These are phyloP conservation scores for Drosophila lowei DNA, from an alignment of 1,140 invertebrate genomes.

Conservation along the genomic window DNA sequence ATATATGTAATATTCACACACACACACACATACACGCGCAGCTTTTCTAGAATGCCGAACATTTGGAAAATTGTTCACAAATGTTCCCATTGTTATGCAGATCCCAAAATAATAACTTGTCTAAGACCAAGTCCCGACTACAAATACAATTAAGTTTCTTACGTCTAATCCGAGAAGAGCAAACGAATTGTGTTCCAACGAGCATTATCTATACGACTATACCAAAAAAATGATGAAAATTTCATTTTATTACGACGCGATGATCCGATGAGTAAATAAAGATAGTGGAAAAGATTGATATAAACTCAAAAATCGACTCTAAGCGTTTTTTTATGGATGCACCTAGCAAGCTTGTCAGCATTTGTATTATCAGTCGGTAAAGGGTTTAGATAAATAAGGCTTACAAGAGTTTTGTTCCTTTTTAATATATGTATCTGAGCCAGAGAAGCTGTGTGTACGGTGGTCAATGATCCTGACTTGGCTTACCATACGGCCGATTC, in stretches of 20 bases:
- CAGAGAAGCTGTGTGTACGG: too few species aligned
- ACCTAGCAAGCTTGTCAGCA: too few species aligned
- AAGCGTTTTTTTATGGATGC: too few species aligned
- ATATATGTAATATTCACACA: slow-evolving; percentile 1
- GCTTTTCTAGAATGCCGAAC: slow-evolving; percentile 43
- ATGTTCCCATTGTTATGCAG: slow-evolving; percentile 12
- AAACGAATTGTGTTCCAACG: slow-evolving; percentile 34
- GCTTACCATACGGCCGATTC: too few species aligned
- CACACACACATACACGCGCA: slow-evolving; percentile 22
- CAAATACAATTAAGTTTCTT: neutral
- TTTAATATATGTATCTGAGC: too few species aligned
- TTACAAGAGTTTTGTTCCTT: too few species aligned
- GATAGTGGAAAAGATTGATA: too few species aligned
- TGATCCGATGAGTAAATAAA: too few species aligned
- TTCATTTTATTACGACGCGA: neutral
- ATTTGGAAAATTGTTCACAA: slow-evolving; percentile 7
- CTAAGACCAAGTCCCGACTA: slow-evolving; percentile 3
- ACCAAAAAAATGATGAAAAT: slow-evolving; percentile 14
- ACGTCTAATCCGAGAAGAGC: slow-evolving; percentile 14
- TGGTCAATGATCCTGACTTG: too few species aligned
- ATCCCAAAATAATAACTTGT: slow-evolving; percentile 9
- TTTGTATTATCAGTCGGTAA: too few species aligned
- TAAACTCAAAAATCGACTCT: too few species aligned
- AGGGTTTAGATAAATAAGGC: too few species aligned
- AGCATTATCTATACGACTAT: slow-evolving; percentile 54